Conservation (phyloP, 2,888 invertebrate genomes). For the Dimorphilus gyrociliatus region DNA sequence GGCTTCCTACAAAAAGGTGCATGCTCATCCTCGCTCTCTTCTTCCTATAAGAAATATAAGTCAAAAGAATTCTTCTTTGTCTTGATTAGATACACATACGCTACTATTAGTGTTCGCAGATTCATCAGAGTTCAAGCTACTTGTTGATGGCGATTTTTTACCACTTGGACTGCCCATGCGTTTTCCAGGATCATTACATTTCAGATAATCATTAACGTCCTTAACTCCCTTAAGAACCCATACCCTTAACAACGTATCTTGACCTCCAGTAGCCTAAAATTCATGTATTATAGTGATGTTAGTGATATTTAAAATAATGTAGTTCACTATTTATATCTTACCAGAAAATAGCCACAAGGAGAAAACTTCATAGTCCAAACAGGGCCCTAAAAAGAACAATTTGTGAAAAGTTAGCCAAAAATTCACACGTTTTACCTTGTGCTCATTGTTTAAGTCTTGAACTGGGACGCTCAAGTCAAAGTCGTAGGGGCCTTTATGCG, state of each 20-base stretch:
- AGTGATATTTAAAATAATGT: too few relatives aligned
- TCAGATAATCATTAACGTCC: too few relatives aligned
- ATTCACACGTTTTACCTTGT: too few relatives aligned
- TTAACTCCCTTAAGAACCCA: slow-evolving; percentile 85
- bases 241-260: slow-evolving; percentile 77
- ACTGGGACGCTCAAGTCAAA: slow-evolving; percentile 79
- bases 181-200: too few relatives aligned
- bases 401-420: too few relatives aligned
- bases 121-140: slow-evolving; percentile 1
- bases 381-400: slow-evolving; percentile 43
- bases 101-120: slow-evolving; percentile 40
- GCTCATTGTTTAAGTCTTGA: slow-evolving; percentile 58
- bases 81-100: too few relatives aligned
- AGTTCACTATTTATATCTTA: too few relatives aligned
- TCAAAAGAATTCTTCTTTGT: too few relatives aligned
- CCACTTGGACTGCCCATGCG: too few relatives aligned
- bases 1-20: slow-evolving; percentile 70
- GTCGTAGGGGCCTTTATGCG: slow-evolving; percentile 91
- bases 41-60: too few relatives aligned
- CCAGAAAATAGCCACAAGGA: slow-evolving; percentile 71
- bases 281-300: too few relatives aligned
- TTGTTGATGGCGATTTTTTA: slow-evolving; percentile 3
- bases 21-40: slow-evolving; percentile 20
- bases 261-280: slow-evolving; percentile 74
- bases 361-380: slow-evolving; percentile 99